Conservation (phyloP, 2,113 vertebrate species). For the Rhinolophus sinicus region DNA sequence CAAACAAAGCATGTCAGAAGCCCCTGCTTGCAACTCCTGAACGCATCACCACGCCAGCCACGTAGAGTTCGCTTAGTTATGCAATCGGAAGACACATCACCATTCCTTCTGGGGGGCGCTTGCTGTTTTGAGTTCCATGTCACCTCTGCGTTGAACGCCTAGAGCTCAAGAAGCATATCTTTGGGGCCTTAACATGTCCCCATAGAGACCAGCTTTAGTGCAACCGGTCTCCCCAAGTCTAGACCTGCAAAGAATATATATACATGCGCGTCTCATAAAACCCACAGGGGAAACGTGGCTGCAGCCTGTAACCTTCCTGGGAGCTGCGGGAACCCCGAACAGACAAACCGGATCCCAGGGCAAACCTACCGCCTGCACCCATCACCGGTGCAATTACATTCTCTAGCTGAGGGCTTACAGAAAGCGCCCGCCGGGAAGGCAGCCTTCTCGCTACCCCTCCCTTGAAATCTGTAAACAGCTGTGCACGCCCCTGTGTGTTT, state of each 20-base stretch:
- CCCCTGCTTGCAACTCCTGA: too few relatives aligned
- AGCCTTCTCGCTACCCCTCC: not conserved
- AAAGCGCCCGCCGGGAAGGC: conserved; percentile 19
- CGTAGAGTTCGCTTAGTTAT: too few relatives aligned
- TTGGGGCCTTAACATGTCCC: not conserved
- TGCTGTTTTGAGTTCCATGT: accelerated
- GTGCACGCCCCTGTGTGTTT: not conserved
- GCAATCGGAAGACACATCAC: too few relatives aligned
- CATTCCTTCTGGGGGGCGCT: too few relatives aligned
- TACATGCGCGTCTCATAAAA: accelerated
- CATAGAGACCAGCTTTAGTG: not conserved
- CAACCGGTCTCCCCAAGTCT: not conserved
- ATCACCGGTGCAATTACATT: not conserved
- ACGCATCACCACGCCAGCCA: too few relatives aligned
- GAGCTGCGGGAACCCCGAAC: not conserved
- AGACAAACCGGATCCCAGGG: not conserved
- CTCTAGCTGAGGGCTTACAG: not conserved
- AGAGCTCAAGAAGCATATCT: not conserved
- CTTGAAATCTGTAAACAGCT: not conserved
- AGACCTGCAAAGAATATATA: not conserved
- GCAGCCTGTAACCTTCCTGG: not conserved
- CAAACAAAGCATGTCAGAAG: not conserved
- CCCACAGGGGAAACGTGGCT: not conserved
- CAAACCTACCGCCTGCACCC: not conserved
- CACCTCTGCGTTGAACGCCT: not conserved